Base-by-base conservation (phyloP, 2,888 invertebrate genomes). In the Lottia gigantea region DNA sequence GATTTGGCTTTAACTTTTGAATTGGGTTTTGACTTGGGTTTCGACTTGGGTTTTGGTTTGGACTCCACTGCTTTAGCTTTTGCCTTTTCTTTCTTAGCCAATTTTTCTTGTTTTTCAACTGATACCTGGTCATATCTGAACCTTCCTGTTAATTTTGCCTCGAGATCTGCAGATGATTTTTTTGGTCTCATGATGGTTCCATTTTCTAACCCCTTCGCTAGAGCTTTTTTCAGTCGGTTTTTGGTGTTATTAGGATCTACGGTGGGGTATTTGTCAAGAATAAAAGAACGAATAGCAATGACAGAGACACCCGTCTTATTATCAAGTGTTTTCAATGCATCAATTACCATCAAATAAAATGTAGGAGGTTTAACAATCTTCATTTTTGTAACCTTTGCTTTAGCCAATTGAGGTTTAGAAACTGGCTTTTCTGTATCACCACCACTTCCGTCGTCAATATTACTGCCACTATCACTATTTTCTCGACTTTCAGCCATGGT, bases 221-320 rank as follows among this genome's bases (percentile, higher is more conserved):
- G 64, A 19, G 82, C 82, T 19, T 76, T 78, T 67, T 75, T 76
- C 62, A 82, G 64, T 11, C 78, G 73, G 14, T 55, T 62, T 46
- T 75, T 73, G 26, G 80, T 74, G 15, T 62, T 66, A 23, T 74
- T 73, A 4, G 70, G 64, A 67, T 80, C 81, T 7, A 79, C 68
- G 8, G 71, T 77, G 46, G 72, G 45, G 73, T 82, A 79, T 46
- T 78, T 80, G 62, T 78, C 80, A 15, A 76, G 68, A 61, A 83
- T 82, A 69, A 71, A 83, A 16, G 72, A 74, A 66, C 77, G 74
- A 25, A 83, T 82, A 49, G 76, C 76, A 12, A 66, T 76, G 23
- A 82, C 78, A 7, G 82, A 76, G 0, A 78, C 78, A 8, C 83
- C 83, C 66, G 79, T 81, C 1, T 69, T 71, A 23, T 80, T 80